These are phyloP conservation scores for Sebastes reedi DNA, from an alignment of 2,797 vertebrate species.

Conservation along the genomic window DNA sequence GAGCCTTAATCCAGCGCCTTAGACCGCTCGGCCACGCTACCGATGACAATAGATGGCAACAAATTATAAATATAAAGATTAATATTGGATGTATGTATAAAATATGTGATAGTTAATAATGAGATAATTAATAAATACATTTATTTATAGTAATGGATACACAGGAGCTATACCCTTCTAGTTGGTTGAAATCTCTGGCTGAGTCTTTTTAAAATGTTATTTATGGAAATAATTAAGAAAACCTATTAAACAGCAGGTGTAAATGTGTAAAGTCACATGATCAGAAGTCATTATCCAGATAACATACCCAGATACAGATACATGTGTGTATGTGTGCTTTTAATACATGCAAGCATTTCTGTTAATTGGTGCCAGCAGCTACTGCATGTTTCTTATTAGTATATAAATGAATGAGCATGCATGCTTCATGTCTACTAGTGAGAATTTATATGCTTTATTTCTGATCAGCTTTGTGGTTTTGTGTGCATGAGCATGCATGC, in stretches of 20 bases:
- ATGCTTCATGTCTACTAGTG: not conserved
- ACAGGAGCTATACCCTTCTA: too few relatives aligned
- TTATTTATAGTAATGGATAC: too few relatives aligned
- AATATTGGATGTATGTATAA: too few relatives aligned
- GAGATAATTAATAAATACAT: too few relatives aligned
- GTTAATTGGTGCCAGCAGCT: not conserved
- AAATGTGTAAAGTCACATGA: not conserved
- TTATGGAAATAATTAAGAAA: not conserved
- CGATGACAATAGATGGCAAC: fast-evolving
- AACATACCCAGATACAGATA: not conserved
- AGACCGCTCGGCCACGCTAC: slow-evolving; percentile 89
- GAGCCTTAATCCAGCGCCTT: slow-evolving; percentile 89
- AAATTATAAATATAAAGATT: not conserved
- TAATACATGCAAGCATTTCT: not conserved
- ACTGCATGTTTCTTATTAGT: not conserved
- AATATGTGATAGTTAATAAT: too few relatives aligned
- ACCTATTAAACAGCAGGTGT: not conserved
- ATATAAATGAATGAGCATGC: not conserved
- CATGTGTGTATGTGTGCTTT: not conserved
- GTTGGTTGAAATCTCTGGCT: not conserved
- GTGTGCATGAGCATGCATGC: not conserved
- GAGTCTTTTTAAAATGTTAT: not conserved
- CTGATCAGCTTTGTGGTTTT: not conserved
- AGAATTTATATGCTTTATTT: not conserved
- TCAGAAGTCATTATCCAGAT: not conserved